A percentile compares a stretch with the other conserved stretches of the same genome.
Conservation (phyloP, 2,888 invertebrate species). For the Fissipunctia ypsillon region DNA sequence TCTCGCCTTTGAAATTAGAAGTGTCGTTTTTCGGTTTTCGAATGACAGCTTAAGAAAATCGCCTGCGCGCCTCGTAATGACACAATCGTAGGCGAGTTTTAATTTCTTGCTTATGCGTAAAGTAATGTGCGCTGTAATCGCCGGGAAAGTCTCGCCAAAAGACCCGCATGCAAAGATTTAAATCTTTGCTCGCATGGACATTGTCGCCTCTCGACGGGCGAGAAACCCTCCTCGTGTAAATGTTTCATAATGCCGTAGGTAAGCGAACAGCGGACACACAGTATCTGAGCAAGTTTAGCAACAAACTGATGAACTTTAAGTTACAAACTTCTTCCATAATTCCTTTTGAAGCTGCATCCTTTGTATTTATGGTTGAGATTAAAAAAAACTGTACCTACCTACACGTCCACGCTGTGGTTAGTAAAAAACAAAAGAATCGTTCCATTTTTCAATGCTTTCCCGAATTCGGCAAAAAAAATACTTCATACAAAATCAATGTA, state of each 20-base stretch:
- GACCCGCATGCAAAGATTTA: background rate
- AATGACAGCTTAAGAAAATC: background rate
- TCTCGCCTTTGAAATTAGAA: background rate
- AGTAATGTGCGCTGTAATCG: background rate
- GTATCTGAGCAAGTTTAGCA: slow-evolving; percentile 73
- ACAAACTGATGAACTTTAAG: slow-evolving; percentile 82
- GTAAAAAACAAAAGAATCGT: slow-evolving; percentile 1
- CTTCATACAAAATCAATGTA: background rate
- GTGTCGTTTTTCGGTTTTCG: background rate
- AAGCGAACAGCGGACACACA: slow-evolving; percentile 71
- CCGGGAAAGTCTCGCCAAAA: background rate
- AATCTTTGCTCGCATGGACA: background rate
- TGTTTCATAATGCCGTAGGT: slow-evolving; percentile 69
- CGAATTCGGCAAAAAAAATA: too few species aligned
- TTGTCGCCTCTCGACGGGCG: background rate
- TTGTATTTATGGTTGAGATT: slow-evolving; percentile 66
- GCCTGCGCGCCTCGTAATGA: background rate
- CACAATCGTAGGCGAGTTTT: background rate
- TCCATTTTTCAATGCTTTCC: too few species aligned
- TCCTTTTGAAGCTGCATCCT: slow-evolving; percentile 79
- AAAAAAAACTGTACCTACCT: slow-evolving; percentile 31
- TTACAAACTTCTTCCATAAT: slow-evolving; percentile 84
- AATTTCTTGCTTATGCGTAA: background rate
- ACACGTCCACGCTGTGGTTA: background rate
- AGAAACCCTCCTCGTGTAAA: slow-evolving; percentile 12